Conservation (phyloP, 1,140 invertebrate species). For the Drosophila pseudoananassae region DNA sequence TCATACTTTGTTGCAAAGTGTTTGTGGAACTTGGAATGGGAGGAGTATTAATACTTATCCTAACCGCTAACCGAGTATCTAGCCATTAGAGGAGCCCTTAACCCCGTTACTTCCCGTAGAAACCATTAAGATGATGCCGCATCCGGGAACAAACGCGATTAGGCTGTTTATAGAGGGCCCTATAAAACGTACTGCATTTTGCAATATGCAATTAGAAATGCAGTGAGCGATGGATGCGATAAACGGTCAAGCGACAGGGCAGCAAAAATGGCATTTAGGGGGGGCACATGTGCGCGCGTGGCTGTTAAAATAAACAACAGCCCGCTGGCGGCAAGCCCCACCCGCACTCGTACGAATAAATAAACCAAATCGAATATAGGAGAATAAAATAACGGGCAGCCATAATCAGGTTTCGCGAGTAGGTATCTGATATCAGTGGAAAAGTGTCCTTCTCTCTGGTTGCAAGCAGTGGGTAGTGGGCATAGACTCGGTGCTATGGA, state of each 20-base stretch:
- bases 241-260: slow-evolving; percentile 45
- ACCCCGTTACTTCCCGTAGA: not conserved
- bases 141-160: slow-evolving; percentile 29
- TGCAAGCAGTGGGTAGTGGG: too few species aligned
- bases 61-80: too few species aligned
- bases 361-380: not conserved
- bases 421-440: not conserved
- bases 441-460: not conserved
- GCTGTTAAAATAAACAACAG: slow-evolving; percentile 68
- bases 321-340: slow-evolving; percentile 35
- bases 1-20: too few species aligned
- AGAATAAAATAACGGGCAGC: not conserved
- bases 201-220: slow-evolving; percentile 62
- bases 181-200: slow-evolving; percentile 13
- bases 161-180: slow-evolving; percentile 6
- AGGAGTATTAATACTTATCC: too few species aligned
- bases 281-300: slow-evolving; percentile 56
- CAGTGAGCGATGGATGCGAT: slow-evolving; percentile 54
- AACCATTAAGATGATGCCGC: slow-evolving; percentile 28
- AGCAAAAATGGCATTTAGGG: not conserved
- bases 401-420: not conserved
- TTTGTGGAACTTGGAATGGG: too few species aligned
- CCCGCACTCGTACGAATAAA: not conserved
- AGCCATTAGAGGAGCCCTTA: not conserved
- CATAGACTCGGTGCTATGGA: too few species aligned